Conservation (phyloP, 2,888 invertebrate species). For the Isoperla grammatica region DNA sequence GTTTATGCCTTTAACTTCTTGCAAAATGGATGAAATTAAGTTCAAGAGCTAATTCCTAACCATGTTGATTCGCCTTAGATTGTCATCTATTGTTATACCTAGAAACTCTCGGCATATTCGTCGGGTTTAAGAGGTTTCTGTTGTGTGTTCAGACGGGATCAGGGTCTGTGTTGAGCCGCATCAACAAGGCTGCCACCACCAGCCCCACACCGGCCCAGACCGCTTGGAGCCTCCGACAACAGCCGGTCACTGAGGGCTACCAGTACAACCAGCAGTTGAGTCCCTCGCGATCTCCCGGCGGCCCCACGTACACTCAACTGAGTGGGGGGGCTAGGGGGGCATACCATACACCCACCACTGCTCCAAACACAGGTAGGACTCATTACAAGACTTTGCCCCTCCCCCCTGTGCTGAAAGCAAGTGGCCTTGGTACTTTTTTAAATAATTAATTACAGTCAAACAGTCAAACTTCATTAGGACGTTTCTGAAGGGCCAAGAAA, state of each 20-base stretch:
- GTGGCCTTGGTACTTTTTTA: not conserved
- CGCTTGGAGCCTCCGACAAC: slow-evolving; percentile 58
- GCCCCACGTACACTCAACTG: slow-evolving; percentile 74
- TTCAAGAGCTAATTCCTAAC: no score
- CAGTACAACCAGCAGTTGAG: slow-evolving; percentile 66
- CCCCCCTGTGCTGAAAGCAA: no score
- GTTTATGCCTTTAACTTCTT: no score
- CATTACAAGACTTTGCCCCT: not conserved
- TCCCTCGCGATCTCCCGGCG: slow-evolving; percentile 76
- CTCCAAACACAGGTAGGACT: slow-evolving; percentile 33
- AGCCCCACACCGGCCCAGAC: slow-evolving; percentile 66
- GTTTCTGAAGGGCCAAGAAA: no score
- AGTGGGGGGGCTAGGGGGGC: slow-evolving; percentile 58
- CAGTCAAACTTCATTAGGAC: no score
- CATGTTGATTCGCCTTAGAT: no score
- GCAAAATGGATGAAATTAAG: no score
- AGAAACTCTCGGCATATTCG: no score
- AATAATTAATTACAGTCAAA: no score
- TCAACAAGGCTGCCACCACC: slow-evolving; percentile 60
- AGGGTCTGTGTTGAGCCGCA: slow-evolving; percentile 54
- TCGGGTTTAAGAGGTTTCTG: no score
- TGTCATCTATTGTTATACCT: no score
- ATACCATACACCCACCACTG: slow-evolving; percentile 46
- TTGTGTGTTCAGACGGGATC: not conserved
- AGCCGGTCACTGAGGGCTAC: slow-evolving; percentile 64